A percentile compares a stretch with the other conserved stretches of the same genome.
Conservation (phyloP, 1,140 invertebrate species). For the Hermetia illucens region DNA sequence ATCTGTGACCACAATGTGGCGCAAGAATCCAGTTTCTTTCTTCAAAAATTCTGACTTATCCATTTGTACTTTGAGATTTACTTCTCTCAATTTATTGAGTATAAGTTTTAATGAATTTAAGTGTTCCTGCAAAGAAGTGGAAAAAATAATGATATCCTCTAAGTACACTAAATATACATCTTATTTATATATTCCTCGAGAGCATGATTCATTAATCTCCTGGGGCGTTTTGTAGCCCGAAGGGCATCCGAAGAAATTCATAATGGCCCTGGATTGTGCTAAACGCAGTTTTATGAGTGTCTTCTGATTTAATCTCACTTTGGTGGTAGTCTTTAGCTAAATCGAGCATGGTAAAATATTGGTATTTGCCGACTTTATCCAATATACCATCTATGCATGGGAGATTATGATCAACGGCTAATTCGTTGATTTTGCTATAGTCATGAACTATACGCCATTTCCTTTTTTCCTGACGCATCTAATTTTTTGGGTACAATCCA, state of each 20-base stretch:
- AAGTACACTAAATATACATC: conserved; percentile 3
- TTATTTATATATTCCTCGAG: conserved; percentile 3
- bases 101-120: conserved; percentile 16
- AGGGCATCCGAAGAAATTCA: conserved; percentile 11
- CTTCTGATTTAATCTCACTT: conserved; percentile 20
- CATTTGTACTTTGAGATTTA: conserved; percentile 11
- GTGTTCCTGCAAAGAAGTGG: conserved; percentile 16
- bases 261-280: conserved; percentile 12
- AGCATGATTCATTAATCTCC: conserved; percentile 13
- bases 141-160: conserved; percentile 6
- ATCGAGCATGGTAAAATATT: conserved; percentile 31
- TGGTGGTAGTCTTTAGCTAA: conserved; percentile 33
- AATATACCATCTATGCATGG: conserved; percentile 31
- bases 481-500: too few species aligned
- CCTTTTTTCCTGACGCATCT: too few species aligned
- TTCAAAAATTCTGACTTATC: conserved; percentile 16
- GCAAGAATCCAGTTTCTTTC: conserved; percentile 17
- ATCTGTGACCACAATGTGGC: conserved; percentile 13
- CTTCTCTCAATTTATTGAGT: conserved; percentile 17
- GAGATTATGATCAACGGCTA: too few species aligned
- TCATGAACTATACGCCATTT: too few species aligned
- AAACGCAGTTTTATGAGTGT: conserved; percentile 30
- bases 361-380: conserved; percentile 20
- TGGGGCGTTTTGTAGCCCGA: conserved; percentile 12
- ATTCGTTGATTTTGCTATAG: too few species aligned